Evolutionary conservation across 2,113 vertebrate genomes (phyloP), one percentile per base, ranked within the genome.

Genomic region (Rhinichthys klamathensis): DNA sequence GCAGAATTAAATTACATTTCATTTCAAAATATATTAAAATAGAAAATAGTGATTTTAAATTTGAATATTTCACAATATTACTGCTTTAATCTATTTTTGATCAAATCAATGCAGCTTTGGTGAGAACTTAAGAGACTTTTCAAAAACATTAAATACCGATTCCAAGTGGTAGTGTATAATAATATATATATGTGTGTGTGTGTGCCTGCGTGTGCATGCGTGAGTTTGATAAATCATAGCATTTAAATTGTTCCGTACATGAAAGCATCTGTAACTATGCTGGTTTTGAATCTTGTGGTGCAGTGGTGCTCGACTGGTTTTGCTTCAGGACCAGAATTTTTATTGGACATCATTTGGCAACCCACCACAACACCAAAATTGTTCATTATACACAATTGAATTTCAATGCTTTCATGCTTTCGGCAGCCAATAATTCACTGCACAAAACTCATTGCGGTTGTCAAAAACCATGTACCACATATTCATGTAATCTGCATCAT

Each of bases 301-400:
- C n/a, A 23, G 49, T 76, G 46, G 51, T 76, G 74, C 25, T 27
- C 25, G 5, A 54, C n/a, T 54, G 74, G 74, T 51, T 76, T 76
- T 54, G 49, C 74, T 76, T 51, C 49, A 76, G 74, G 74, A 76
- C 74, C 46, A 76, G 74, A 32, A 32, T 54, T 51, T 76, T 76
- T 76, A 76, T 76, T 76, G 74, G 27, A 49, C 16, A 54, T 30
- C 25, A 76, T 76, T 76, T 76, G 74, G 74, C 16, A 54, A 12
- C 27, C 7, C 46, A 76, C 74, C 74, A 76, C 44, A 76, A 11
- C 74, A 76, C 74, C 74, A 54, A 76, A 76, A 54, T 76, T 76
- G n/a, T 76, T 76, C 74, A 76, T 76, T 76, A 54, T 76, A 32
- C 3, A 21, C 30, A 76, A 76, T 76, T 76, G 9, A 54, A 54